Evolutionary conservation across 2,113 vertebrate genomes (phyloP).

Genomic region (Rattus norvegicus): DNA sequence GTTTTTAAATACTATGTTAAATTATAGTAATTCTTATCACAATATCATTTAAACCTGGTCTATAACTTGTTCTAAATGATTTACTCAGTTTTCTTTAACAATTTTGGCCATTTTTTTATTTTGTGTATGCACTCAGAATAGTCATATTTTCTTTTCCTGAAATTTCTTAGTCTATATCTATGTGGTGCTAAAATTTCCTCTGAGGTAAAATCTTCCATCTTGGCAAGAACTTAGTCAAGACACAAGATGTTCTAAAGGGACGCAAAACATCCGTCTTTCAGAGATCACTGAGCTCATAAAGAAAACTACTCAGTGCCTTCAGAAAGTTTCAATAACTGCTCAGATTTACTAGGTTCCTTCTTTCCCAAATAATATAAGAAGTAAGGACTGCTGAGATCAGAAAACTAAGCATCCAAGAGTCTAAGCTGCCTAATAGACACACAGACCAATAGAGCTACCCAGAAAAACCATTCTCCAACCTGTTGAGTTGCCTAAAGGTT

Average conservation of each 20-base stretch:
- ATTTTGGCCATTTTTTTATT: not conserved
- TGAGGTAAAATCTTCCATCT: not conserved
- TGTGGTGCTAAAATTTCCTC: not conserved
- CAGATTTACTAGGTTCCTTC: not conserved
- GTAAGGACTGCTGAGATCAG: not conserved
- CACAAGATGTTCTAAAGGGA: not conserved
- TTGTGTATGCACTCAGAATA: not conserved
- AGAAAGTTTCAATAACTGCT: not conserved
- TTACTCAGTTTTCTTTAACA: not conserved
- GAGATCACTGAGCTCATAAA: not conserved
- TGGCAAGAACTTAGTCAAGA: not conserved
- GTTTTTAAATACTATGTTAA: not conserved
- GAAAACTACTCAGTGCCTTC: not conserved
- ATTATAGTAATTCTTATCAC: no score
- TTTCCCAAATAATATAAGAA: not conserved
- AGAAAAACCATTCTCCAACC: no score
- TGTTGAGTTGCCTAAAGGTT: not conserved
- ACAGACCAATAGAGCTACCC: not conserved
- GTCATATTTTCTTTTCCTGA: not conserved
- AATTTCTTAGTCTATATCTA: not conserved
- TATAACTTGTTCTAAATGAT: not conserved
- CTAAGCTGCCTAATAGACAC: not conserved
- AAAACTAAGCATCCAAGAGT: not conserved
- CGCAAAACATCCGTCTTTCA: not conserved
- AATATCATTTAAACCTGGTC: not conserved